Conservation (phyloP, 2,797 vertebrate genomes). For the Clarias fuscus region DNA sequence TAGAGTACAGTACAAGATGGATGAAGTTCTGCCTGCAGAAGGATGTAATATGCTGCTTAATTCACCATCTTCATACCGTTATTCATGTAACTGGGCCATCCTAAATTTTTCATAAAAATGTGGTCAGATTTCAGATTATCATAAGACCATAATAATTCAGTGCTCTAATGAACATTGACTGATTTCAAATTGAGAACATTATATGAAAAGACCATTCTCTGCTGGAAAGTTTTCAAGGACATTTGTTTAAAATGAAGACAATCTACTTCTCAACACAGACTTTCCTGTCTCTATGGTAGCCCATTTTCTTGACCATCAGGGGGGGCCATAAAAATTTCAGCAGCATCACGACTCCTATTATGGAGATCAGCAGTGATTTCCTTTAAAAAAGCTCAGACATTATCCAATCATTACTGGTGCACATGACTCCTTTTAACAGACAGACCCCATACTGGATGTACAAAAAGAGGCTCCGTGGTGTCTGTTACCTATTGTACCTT, state of each 20-base stretch:
- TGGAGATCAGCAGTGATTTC: slow-evolving; percentile 47
- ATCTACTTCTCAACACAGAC: slow-evolving; percentile 33
- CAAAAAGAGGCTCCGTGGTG: slow-evolving; percentile 27
- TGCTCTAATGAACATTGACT: background rate
- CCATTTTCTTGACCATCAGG: slow-evolving; percentile 49
- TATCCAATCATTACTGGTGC: slow-evolving; percentile 57
- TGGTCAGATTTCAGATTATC: background rate
- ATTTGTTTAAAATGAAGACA: slow-evolving; percentile 22
- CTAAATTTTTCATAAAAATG: background rate
- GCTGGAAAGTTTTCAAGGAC: slow-evolving; percentile 18
- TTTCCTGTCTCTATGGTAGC: slow-evolving; percentile 33
- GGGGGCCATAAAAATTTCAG: slow-evolving; percentile 53
- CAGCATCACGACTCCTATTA: slow-evolving; percentile 47
- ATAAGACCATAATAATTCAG: background rate
- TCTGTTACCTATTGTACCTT: background rate
- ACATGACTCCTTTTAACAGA: background rate
- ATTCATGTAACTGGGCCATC: background rate
- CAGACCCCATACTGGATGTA: slow-evolving; percentile 36
- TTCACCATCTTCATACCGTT: background rate
- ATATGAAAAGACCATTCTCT: background rate
- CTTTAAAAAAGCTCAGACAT: slow-evolving; percentile 52
- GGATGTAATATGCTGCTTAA: background rate
- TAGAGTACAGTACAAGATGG: background rate
- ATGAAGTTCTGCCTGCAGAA: background rate
- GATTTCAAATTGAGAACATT: background rate